Base-by-base conservation (phyloP, 2,113 vertebrate genomes). In the Ctenomys sociabilis region DNA sequence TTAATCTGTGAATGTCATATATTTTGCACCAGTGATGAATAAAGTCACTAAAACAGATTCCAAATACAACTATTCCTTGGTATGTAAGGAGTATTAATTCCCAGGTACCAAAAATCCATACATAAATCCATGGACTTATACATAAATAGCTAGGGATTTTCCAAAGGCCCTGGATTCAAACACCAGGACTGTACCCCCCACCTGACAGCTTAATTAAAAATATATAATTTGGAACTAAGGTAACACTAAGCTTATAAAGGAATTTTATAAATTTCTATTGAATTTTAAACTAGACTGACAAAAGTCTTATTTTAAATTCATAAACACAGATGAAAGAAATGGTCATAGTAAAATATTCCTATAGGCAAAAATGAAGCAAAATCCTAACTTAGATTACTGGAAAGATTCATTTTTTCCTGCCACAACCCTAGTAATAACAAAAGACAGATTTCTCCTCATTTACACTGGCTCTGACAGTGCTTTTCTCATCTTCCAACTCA, bases 351-450 rank as follows among this genome's bases (percentile, higher is more conserved):
- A 85, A 91, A 75, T 94, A 77, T 45, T 83, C 89, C 77, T 83
- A 54, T 30, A 61, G 61, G 52, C 35, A 73, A 93, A 75, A 95
- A 90, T 32, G 13, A 90, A 93, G 24, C n/a, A 88, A 96, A 91
- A 81, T 88, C 72, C 54, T 88, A 88, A 89, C 26, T 91, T 63
- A 81, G 26, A 89, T 75, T 40, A 85, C 1, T 82, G 22, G 22
- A 68, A 92, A 93, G 75, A 88, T 91, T 90, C 43, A 92, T 89
- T 89, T 92, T 92, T 90, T 80, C n/a, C 54, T 87, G 93, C 61
- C 77, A 93, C 59, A 37, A 93, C 28, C 73, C 89, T 93, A 95
- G 68, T 72, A 93, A 95, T 49, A 43, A 77, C 22, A 88, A 54
- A 92, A 92, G 63, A 72, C 35, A 92, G 30, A 89, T 75, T 90